These are phyloP conservation scores for Sarotherodon lohbergeri DNA, from an alignment of 2,113 vertebrate species.

Conservation along the genomic window DNA sequence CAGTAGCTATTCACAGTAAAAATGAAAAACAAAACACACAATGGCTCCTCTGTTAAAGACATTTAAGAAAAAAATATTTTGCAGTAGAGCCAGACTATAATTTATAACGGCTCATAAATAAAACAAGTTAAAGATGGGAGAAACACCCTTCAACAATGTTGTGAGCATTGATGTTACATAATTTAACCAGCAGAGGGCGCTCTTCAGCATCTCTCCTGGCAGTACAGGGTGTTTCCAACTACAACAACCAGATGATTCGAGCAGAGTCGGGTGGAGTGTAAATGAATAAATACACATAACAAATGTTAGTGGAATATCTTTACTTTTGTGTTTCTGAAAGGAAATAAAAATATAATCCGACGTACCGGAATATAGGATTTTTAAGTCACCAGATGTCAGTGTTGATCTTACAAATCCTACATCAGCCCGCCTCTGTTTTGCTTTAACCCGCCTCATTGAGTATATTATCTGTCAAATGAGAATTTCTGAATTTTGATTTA, in stretches of 20 bases:
- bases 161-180: background rate
- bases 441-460: background rate
- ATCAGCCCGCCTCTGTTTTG: background rate
- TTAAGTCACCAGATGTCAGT: background rate
- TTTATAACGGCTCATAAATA: background rate
- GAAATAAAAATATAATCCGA: background rate
- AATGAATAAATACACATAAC: background rate
- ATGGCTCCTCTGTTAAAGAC: background rate
- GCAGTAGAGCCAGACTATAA: background rate
- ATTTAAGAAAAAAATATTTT: background rate
- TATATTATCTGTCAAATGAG: background rate
- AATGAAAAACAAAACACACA: background rate
- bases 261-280: background rate
- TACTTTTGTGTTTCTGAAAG: background rate
- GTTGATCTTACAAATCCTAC: background rate
- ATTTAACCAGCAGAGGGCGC: background rate
- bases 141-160: background rate
- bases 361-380: background rate
- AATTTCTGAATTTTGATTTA: background rate
- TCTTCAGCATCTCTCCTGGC: background rate
- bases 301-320: background rate
- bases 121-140: background rate
- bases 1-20: background rate
- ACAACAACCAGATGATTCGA: background rate
- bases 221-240: background rate